phyloP scores from a whole-genome alignment of 2,797 vertebrate species.

The Anableps anableps region DNA sequence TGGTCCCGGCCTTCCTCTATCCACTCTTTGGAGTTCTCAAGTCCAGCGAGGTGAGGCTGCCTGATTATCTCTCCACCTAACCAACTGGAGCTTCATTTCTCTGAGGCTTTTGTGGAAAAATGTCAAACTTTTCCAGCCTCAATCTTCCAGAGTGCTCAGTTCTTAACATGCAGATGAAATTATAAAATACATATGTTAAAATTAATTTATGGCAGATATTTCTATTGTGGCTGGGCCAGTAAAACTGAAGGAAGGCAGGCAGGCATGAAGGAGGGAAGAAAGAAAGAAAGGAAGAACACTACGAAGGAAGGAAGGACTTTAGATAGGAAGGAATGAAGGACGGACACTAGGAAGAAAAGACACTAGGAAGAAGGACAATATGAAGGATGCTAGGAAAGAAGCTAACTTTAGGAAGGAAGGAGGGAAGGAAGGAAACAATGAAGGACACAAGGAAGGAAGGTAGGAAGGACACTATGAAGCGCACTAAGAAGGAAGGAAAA shows the following conservation, averaged over 20 bases:
- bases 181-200: neutral
- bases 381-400: neutral
- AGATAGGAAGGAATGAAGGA: neutral
- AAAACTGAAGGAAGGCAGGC: neutral
- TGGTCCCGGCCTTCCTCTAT: conserved; percentile 96
- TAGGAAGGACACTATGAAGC: neutral
- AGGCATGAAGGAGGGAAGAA: neutral
- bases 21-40: conserved; percentile 97
- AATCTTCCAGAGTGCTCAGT: neutral
- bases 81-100: neutral
- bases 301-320: neutral
- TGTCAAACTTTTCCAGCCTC: neutral
- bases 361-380: neutral
- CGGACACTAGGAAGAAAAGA: neutral
- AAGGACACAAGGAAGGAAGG: neutral
- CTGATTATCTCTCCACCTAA: no score
- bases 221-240: neutral
- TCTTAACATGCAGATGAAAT: neutral
- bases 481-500: neutral
- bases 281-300: neutral
- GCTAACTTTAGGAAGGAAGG: neutral
- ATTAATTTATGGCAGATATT: neutral
- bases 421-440: neutral
- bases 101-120: neutral
- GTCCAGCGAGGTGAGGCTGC: conserved; percentile 92